A percentile compares a stretch with the other conserved stretches of the same genome.
Conservation (phyloP, 2,797 vertebrate species). For the Sphenopsis melanotis region DNA sequence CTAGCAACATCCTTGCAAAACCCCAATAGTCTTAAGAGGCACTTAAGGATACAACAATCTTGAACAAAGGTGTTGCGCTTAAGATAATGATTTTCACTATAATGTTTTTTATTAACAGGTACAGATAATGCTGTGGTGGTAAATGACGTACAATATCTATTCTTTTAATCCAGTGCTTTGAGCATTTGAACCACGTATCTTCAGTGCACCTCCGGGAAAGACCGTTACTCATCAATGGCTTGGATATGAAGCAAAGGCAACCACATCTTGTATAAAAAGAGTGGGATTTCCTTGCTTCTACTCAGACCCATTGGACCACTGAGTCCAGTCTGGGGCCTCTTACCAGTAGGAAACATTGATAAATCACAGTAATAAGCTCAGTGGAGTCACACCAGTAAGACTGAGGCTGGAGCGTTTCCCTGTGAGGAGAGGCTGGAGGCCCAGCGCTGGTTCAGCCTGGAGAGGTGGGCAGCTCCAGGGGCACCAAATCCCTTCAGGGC, state of each 20-base stretch:
- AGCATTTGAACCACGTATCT: not conserved
- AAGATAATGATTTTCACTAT: not conserved
- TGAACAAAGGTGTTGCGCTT: not conserved
- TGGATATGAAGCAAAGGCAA: not conserved
- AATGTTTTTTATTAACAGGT: not conserved
- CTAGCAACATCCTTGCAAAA: not conserved
- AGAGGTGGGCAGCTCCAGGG: fast-evolving
- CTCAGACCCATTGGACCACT: not conserved
- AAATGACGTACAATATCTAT: not conserved
- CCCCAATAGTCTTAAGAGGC: not conserved
- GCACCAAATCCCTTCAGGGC: not conserved
- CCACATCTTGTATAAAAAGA: not conserved
- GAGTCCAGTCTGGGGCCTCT: not conserved
- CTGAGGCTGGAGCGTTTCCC: fast-evolving
- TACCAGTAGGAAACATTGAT: not conserved
- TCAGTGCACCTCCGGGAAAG: not conserved
- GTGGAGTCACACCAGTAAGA: not conserved
- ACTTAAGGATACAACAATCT: not conserved
- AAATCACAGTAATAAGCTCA: not conserved
- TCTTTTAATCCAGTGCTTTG: not conserved
- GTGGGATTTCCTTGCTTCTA: not conserved
- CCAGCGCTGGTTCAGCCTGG: not conserved
- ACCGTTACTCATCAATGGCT: not conserved
- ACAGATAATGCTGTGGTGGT: not conserved
- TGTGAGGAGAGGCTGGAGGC: not conserved